A percentile compares a stretch with the other conserved stretches of the same genome.
Conservation (phyloP, 2,888 invertebrate genomes). For the Sphaerophoria taeniata region DNA sequence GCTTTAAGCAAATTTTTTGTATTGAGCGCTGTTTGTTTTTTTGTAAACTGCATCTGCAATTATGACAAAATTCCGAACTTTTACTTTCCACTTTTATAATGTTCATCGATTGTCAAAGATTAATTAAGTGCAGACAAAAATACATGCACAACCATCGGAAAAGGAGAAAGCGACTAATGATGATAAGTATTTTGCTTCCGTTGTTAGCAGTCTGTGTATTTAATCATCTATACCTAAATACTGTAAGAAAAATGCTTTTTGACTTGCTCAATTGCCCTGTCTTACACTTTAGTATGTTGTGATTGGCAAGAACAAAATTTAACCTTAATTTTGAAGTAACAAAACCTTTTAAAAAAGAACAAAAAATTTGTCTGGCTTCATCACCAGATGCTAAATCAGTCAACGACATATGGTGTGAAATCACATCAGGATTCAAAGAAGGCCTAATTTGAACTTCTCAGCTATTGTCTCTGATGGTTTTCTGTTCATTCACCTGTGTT, state of each 20-base stretch:
- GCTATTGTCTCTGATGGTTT: background rate
- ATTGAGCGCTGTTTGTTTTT: background rate
- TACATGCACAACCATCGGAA: background rate
- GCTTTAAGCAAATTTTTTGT: no score
- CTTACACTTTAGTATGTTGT: no score
- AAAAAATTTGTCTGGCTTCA: background rate
- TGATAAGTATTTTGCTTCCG: background rate
- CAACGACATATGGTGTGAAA: constrained; percentile 36
- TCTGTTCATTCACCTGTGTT: constrained; percentile 52
- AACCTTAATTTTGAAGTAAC: no score
- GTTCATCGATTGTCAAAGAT: constrained; percentile 17
- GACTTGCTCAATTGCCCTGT: no score
- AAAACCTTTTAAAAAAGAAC: no score
- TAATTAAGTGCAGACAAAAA: constrained; percentile 10
- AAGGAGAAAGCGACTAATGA: constrained; percentile 18
- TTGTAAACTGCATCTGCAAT: background rate
- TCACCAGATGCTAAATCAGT: constrained; percentile 33
- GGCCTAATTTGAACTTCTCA: constrained; percentile 23
- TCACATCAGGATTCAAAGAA: constrained; percentile 36
- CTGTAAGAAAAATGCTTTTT: no score
- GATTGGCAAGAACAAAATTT: no score
- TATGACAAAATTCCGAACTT: background rate
- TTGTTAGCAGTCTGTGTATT: background rate
- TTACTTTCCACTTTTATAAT: background rate
- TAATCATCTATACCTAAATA: no score